phyloP scores from a whole-genome alignment of 2,888 invertebrate genomes.

The Eremobia ochroleuca region DNA sequence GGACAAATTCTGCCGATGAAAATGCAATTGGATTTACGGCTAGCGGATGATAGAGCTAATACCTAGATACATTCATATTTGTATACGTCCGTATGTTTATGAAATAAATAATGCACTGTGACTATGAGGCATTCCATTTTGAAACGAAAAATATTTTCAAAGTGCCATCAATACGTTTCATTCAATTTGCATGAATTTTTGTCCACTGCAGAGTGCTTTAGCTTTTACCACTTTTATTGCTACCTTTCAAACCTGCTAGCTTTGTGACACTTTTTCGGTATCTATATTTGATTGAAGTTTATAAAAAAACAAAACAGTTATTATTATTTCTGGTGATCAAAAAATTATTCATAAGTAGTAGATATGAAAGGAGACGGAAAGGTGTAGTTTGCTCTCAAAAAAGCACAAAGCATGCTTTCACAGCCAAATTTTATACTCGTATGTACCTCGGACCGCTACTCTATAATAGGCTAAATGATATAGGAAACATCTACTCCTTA shows the following conservation, averaged over 20 bases:
- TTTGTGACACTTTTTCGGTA: conserved; percentile 68
- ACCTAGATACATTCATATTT: conserved; percentile 32
- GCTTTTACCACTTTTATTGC: conserved; percentile 82
- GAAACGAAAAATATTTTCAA: conserved; percentile 82
- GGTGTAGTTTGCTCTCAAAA: no score
- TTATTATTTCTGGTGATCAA: not conserved
- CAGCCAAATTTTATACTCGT: no score
- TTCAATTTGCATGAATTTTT: conserved; percentile 86
- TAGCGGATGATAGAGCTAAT: conserved; percentile 38
- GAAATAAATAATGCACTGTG: conserved; percentile 67
- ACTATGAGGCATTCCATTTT: conserved; percentile 73
- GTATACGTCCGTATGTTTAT: conserved; percentile 41
- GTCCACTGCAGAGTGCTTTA: conserved; percentile 79
- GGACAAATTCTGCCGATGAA: conserved; percentile 45
- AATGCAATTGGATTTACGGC: conserved; percentile 50
- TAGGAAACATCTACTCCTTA: no score
- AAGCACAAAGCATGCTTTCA: no score
- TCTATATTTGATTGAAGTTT: conserved; percentile 38
- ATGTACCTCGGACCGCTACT: no score
- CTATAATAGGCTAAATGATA: no score
- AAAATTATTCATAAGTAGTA: not conserved
- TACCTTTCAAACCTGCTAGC: conserved; percentile 80
- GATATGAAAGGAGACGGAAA: no score
- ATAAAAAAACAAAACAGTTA: conserved; percentile 15
- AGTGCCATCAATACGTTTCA: conserved; percentile 85